Conservation (phyloP, 2,113 vertebrate genomes). For the human (Homo sapiens) region DNA sequence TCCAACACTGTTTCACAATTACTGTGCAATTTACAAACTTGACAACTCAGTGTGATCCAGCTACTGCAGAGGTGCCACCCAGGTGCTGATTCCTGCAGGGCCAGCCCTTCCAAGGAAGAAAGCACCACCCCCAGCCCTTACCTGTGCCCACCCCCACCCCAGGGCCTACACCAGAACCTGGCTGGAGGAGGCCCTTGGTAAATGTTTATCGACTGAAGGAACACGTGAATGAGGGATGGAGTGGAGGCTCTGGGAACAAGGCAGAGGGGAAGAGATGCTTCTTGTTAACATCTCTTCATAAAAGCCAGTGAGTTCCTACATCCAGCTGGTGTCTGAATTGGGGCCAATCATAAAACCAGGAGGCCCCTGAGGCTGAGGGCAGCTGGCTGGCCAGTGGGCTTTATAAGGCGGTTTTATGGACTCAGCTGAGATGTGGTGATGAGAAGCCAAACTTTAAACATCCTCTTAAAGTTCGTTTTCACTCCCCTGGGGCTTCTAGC, state of each 20-base stretch:
- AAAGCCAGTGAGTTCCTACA: slow-evolving; percentile 69
- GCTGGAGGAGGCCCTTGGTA: not conserved
- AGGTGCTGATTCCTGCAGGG: not conserved
- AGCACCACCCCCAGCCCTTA: not conserved
- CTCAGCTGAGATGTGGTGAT: slow-evolving; percentile 78
- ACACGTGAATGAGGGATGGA: not conserved
- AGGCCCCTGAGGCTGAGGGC: slow-evolving; percentile 70
- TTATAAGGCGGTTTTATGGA: slow-evolving; percentile 79
- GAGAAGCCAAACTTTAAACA: slow-evolving; percentile 79
- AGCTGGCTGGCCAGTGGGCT: slow-evolving; percentile 77
- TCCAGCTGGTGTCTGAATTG: slow-evolving; percentile 76
- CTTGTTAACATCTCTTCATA: slow-evolving; percentile 75
- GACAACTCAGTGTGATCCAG: not conserved
- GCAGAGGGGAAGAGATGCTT: slow-evolving; percentile 67
- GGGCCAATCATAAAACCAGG: slow-evolving; percentile 67
- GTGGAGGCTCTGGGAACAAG: not conserved
- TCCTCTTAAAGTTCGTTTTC: slow-evolving; percentile 72
- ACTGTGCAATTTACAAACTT: slow-evolving; percentile 52
- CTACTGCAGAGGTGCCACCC: not conserved
- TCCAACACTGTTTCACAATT: slow-evolving; percentile 69
- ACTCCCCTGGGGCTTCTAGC: slow-evolving; percentile 37
- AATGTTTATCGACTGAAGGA: not conserved
- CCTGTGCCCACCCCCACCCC: not conserved
- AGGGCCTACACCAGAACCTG: not conserved
- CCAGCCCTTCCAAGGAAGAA: not conserved